phyloP scores from a whole-genome alignment of 2,113 vertebrate species.

The Eublepharis macularius region DNA sequence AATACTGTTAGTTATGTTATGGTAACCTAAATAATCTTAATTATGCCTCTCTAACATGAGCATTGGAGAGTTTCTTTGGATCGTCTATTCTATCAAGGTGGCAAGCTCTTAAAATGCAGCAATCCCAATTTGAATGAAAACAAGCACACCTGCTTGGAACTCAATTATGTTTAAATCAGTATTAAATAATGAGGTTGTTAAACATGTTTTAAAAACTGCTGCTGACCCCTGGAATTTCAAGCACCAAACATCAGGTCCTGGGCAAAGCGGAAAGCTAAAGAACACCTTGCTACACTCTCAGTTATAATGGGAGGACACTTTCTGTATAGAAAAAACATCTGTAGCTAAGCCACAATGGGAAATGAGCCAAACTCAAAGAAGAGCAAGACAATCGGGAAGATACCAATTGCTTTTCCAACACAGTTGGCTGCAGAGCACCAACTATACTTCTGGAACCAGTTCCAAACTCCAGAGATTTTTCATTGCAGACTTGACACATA shows the following conservation, averaged over 20 bases:
- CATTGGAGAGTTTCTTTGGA: background rate
- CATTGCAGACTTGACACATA: background rate
- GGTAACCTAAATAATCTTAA: no score
- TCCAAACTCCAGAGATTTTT: conserved; percentile 14
- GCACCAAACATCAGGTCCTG: background rate
- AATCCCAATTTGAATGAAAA: background rate
- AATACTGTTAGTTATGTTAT: background rate
- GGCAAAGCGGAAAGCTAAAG: background rate
- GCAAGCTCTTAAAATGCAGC: background rate
- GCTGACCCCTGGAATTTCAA: background rate
- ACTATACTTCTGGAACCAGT: background rate
- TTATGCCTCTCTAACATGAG: background rate
- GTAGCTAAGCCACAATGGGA: background rate
- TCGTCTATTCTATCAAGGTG: background rate
- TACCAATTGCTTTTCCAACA: conserved; percentile 14
- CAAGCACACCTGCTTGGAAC: background rate
- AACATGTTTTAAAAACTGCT: background rate
- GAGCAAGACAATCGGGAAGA: conserved; percentile 59
- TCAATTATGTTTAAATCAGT: background rate
- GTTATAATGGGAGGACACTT: background rate
- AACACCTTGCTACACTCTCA: background rate
- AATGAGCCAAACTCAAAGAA: background rate
- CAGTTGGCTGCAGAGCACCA: conserved; percentile 54
- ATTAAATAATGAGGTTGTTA: fast-evolving
- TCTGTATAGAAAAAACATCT: conserved; percentile 5